Percentiles rank a stretch among this genome's conserved stretches.
phyloP scores from a whole-genome alignment of 2,113 vertebrate species.

The Cavia porcellus region DNA sequence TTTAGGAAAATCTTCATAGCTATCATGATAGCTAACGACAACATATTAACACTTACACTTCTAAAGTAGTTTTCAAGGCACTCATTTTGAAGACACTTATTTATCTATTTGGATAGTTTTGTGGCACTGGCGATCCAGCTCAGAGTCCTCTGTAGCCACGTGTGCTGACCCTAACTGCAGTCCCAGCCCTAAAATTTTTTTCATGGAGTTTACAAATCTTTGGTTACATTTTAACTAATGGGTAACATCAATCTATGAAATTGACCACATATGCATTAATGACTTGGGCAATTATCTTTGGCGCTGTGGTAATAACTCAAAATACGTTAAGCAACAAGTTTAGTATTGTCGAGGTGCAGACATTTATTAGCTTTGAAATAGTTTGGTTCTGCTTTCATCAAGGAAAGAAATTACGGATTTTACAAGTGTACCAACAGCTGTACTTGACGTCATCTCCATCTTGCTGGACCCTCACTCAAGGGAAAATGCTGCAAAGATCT shows the following conservation, averaged over 20 bases:
- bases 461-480: not conserved
- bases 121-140: not conserved
- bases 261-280: not conserved
- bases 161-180: not conserved
- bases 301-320: not conserved
- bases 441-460: too few relatives aligned
- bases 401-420: not conserved
- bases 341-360: not conserved
- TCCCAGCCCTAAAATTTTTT: not conserved
- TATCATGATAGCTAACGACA: not conserved
- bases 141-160: not conserved
- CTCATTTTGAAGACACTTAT: not conserved
- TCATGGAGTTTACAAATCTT: not conserved
- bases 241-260: not conserved
- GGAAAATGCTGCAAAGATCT: not conserved
- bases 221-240: not conserved
- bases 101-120: not conserved
- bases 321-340: not conserved
- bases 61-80: not conserved
- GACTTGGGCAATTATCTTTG: not conserved
- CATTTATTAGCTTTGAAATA: not conserved
- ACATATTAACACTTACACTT: not conserved
- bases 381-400: constrained; percentile 11
- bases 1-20: not conserved
- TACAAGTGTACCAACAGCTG: not conserved